These are phyloP conservation scores for Carabus problematicus DNA, from an alignment of 2,888 invertebrate genomes.

Conservation along the genomic window DNA sequence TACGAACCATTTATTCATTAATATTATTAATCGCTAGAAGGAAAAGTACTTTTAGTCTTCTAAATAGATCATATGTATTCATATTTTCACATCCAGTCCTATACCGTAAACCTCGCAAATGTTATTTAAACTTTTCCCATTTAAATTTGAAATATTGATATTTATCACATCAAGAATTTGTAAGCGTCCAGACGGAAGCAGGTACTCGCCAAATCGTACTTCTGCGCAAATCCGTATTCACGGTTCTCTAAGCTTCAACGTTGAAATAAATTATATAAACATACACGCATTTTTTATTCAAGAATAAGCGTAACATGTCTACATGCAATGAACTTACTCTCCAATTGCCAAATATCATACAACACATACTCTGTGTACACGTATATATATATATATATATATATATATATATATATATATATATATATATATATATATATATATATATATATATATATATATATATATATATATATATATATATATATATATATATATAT, in stretches of 20 bases:
- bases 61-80: slow-evolving; percentile 36
- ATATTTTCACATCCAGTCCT: slow-evolving; percentile 31
- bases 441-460: slow-evolving; percentile 26
- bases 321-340: no score
- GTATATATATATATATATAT: not conserved
- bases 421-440: slow-evolving; percentile 23
- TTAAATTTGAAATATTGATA: slow-evolving; percentile 36
- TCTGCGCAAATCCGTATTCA: no score
- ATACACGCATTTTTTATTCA: no score
- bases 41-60: not conserved
- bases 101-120: slow-evolving; percentile 12
- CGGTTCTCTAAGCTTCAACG: no score
- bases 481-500: slow-evolving; percentile 27
- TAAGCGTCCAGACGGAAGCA: not conserved
- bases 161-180: slow-evolving; percentile 27
- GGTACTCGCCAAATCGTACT: no score
- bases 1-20: not conserved
- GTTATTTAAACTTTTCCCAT: slow-evolving; percentile 32
- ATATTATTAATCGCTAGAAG: not conserved
- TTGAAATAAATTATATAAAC: no score
- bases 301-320: no score
- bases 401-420: slow-evolving; percentile 6
- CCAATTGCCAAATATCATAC: no score
- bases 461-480: slow-evolving; percentile 25
- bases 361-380: not conserved